phyloP scores from a whole-genome alignment of 2,797 vertebrate species.

The Paratrypauchen microcephalus region DNA sequence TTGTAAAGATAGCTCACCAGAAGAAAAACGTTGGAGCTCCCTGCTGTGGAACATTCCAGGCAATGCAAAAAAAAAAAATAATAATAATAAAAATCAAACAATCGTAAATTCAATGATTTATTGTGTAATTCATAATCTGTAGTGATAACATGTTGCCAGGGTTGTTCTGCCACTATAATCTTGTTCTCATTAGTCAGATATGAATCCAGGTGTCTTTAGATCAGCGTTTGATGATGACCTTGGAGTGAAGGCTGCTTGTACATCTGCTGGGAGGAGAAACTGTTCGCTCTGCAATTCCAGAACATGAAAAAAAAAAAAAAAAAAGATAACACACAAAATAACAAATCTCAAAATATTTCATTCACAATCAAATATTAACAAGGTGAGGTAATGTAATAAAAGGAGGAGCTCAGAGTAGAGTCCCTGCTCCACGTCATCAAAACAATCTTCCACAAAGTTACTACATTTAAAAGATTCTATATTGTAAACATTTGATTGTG shows the following conservation, averaged over 20 bases:
- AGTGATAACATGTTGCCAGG: neutral
- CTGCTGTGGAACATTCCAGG: too few relatives aligned
- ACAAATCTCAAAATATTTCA: neutral
- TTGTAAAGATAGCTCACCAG: too few relatives aligned
- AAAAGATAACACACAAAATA: neutral
- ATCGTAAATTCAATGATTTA: neutral
- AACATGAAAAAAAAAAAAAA: neutral
- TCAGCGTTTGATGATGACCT: constrained; percentile 5
- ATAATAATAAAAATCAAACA: too few relatives aligned
- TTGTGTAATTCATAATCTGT: neutral
- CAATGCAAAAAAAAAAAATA: too few relatives aligned
- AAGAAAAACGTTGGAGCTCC: too few relatives aligned
- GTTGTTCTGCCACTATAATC: neutral
- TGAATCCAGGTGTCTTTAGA: neutral
- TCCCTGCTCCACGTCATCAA: neutral
- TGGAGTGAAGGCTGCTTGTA: neutral
- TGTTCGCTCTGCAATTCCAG: neutral
- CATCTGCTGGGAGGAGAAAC: neutral
- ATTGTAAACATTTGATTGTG: too few relatives aligned
- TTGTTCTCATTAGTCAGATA: neutral
- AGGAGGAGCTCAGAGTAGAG: neutral
- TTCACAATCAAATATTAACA: neutral
- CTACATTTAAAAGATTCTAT: too few relatives aligned
- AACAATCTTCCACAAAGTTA: neutral
- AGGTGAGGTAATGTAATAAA: neutral